Evolutionary conservation across 2,113 vertebrate genomes (phyloP), one percentile per base, ranked within the genome.

Genomic region (Mormyrus lacerda): DNA sequence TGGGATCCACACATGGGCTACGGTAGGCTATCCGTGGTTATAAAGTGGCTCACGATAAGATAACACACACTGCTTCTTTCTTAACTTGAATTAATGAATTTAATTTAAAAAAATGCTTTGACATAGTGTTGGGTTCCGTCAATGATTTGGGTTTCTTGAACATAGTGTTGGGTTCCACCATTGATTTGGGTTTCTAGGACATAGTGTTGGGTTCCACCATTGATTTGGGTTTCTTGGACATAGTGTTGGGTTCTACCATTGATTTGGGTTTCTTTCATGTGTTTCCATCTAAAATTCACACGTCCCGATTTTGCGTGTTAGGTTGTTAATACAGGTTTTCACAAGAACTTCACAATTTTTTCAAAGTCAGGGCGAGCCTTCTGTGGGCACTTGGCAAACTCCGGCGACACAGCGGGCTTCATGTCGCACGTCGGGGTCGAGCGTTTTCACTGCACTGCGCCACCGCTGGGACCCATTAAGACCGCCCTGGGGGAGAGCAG

Each of bases 381-480:
- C 27, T 31, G n/a, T 27, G 61, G 61, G 61, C n/a, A 69, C 61
- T 69, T 69, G 61, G 61, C 61, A 65, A 65, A 65, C 24, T 65
- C 61, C 8, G 61, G 61, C 61, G 61, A 65, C 61, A 65, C 61
- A 27, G 61, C 61, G n/a, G 24, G n/a, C 61, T 76, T 35, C 31
- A 27, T 44, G 76, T 82, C 35, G 35, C 35, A 85, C 55, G 85
- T 35, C n/a, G 85, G n/a, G 48, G 84, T 50, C 47, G 48, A 53
- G 13, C 50, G 3, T 87, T 51, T 35, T 87, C 85, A 51, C n/a
- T 51, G 85, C 85, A 53, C 50, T 87, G 24, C 85, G 47, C 85
- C 48, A 53, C 85, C 47, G 85, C 85, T 87, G 47, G 85, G 44
- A 53, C 47, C 50, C 48, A 87, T 87, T 55, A 87, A 53, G 50